A percentile compares a stretch with the other conserved stretches of the same genome.
These are phyloP conservation scores for Drosophila subquinaria DNA, from an alignment of 2,888 invertebrate species.

Conservation along the genomic window DNA sequence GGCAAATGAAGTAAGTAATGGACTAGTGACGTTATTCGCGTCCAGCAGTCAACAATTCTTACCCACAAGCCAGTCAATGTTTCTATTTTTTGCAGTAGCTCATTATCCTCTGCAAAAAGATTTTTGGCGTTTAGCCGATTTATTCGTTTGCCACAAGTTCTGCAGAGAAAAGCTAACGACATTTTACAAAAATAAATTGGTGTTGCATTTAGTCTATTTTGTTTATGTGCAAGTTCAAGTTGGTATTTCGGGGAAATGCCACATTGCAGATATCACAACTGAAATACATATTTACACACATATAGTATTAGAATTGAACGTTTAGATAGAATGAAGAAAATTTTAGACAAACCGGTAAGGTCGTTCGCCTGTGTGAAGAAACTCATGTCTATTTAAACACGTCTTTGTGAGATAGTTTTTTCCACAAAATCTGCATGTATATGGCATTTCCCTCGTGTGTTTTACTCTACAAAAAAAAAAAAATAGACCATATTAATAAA, in stretches of 20 bases:
- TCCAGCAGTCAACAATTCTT: not conserved
- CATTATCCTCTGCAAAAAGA: slow-evolving; percentile 26
- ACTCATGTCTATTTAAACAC: slow-evolving; percentile 73
- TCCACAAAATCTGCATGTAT: slow-evolving; percentile 67
- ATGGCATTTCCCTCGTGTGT: slow-evolving; percentile 66
- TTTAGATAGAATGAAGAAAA: too few relatives aligned
- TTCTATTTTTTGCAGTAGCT: slow-evolving; percentile 33
- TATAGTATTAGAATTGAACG: too few relatives aligned
- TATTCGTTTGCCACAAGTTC: slow-evolving; percentile 42
- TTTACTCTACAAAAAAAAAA: slow-evolving; percentile 29
- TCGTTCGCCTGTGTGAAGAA: slow-evolving; percentile 42
- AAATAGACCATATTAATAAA: not conserved
- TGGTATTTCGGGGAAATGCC: slow-evolving; percentile 39
- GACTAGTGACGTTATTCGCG: not conserved
- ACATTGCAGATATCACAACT: slow-evolving; percentile 45
- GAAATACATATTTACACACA: slow-evolving; percentile 7
- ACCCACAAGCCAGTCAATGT: slow-evolving; percentile 47
- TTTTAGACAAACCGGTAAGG: slow-evolving; percentile 35
- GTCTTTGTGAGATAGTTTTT: slow-evolving; percentile 74
- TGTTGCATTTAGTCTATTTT: not conserved
- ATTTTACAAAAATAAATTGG: slow-evolving; percentile 6
- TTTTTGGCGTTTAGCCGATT: slow-evolving; percentile 11
- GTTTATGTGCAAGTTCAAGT: slow-evolving; percentile 36
- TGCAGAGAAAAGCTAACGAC: slow-evolving; percentile 33
- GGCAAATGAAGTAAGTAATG: not conserved